These are phyloP conservation scores for Urocolius indicus DNA, from an alignment of 2,113 vertebrate species.

Conservation along the genomic window DNA sequence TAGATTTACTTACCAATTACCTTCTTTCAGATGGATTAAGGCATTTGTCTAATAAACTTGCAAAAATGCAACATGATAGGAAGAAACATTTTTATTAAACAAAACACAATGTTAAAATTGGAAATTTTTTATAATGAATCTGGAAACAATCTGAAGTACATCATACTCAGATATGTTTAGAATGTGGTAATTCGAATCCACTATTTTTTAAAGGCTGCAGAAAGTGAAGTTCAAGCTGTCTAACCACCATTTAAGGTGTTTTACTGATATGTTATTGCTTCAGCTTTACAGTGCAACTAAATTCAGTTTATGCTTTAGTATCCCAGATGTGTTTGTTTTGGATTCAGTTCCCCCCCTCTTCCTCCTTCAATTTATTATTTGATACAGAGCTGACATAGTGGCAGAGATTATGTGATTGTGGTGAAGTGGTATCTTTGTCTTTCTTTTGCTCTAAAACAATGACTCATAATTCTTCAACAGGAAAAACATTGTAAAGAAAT, in stretches of 20 bases:
- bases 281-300: neutral
- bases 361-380: neutral
- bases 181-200: neutral
- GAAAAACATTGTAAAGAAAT: slow-evolving; percentile 5
- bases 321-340: neutral
- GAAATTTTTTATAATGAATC: neutral
- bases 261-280: neutral
- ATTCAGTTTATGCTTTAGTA: slow-evolving; percentile 7
- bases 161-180: neutral
- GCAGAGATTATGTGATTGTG: slow-evolving; percentile 18
- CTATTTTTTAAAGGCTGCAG: neutral
- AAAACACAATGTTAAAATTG: neutral
- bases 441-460: neutral
- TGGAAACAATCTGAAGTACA: neutral
- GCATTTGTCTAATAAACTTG: neutral
- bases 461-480: neutral
- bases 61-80: neutral
- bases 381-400: slow-evolving; percentile 4
- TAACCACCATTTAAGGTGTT: neutral
- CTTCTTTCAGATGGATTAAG: neutral
- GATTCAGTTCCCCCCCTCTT: neutral
- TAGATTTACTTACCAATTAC: neutral
- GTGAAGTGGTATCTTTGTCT: neutral
- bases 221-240: neutral
- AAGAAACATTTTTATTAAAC: neutral